Conservation (phyloP, 2,113 vertebrate species). For the Neogale vison region DNA sequence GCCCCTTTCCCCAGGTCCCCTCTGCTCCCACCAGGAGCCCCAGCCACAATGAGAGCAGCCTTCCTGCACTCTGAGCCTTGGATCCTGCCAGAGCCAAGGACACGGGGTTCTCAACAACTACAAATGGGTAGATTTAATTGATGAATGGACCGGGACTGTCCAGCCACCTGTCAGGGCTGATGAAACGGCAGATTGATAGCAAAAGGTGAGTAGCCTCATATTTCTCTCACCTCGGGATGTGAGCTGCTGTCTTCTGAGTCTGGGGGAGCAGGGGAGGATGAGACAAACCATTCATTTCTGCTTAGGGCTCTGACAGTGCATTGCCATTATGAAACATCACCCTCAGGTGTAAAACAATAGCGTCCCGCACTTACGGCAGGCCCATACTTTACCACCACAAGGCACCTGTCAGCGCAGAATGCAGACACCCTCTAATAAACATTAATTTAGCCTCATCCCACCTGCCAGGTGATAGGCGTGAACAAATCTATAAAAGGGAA, state of each 20-base stretch:
- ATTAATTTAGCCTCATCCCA: conserved; percentile 53
- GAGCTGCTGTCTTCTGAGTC: neutral
- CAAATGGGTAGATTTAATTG: neutral
- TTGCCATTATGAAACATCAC: conserved; percentile 43
- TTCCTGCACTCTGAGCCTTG: neutral
- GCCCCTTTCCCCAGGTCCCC: accelerated
- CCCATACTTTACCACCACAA: conserved; percentile 70
- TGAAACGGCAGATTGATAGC: neutral
- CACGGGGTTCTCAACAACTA: neutral
- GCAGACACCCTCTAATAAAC: conserved; percentile 64
- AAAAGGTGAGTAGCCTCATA: neutral
- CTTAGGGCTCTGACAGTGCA: conserved; percentile 19
- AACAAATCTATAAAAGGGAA: conserved; percentile 28
- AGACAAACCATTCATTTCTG: conserved; percentile 63
- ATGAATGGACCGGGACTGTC: conserved; percentile 16
- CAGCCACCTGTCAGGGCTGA: conserved; percentile 63
- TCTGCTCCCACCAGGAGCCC: accelerated
- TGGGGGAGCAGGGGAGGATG: neutral
- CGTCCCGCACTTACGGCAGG: conserved; percentile 59
- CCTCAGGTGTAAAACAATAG: conserved; percentile 75
- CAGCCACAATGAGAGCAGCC: accelerated
- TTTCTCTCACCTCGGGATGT: neutral
- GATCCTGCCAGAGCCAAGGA: neutral
- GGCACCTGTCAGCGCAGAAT: conserved; percentile 65
- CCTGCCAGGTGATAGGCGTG: conserved; percentile 1